Percentiles rank a stretch among this genome's conserved stretches.
Conservation (phyloP, 2,888 invertebrate species). For the Erebia palarica region DNA sequence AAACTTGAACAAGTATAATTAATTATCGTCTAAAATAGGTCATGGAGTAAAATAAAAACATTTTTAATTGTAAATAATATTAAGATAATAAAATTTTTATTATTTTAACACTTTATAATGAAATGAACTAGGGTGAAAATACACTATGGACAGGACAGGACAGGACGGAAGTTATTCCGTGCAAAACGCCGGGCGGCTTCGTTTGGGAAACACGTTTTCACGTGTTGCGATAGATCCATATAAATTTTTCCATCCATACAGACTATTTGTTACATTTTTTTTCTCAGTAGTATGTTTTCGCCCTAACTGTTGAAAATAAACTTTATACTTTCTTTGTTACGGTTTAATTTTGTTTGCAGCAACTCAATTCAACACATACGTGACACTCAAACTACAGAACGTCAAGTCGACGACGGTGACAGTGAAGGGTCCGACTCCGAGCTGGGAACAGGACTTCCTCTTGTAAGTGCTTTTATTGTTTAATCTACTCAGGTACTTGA, state of each 20-base stretch:
- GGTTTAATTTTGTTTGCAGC: constrained; percentile 79
- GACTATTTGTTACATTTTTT: no score
- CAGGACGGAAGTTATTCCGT: no score
- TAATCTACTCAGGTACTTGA: constrained; percentile 26
- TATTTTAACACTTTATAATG: not conserved
- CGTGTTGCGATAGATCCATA: no score
- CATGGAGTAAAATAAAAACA: not conserved
- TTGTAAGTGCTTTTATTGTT: constrained; percentile 90
- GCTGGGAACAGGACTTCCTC: constrained; percentile 99
- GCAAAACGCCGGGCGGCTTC: no score
- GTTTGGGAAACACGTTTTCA: no score
- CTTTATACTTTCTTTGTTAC: not conserved
- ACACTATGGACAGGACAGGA: no score
- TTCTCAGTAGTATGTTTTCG: no score
- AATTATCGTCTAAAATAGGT: constrained; percentile 5
- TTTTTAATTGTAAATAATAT: not conserved
- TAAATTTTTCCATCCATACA: no score
- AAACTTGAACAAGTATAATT: constrained; percentile 7
- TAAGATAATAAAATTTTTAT: not conserved
- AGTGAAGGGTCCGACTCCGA: constrained; percentile 97
- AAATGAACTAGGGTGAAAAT: no score
- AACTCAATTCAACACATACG: constrained; percentile 97
- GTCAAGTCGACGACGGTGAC: constrained; percentile 98
- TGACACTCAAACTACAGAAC: constrained; percentile 97
- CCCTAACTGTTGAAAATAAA: no score